Evolutionary conservation across 2,797 vertebrate genomes (phyloP).

Genomic region (Propithecus deckenii): DNA sequence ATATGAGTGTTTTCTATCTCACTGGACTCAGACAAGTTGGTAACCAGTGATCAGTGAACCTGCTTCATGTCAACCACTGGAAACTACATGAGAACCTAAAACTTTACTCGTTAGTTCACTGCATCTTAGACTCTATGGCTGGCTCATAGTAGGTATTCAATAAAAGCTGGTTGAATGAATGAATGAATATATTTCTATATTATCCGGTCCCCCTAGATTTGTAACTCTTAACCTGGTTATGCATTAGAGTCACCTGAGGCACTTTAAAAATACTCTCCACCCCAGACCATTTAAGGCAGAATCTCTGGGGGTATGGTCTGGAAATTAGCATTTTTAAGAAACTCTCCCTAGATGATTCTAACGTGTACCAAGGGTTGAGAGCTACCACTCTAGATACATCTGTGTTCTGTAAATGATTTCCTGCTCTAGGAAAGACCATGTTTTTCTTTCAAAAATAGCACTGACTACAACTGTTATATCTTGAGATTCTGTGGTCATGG

Average conservation of each 20-base stretch:
- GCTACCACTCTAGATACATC: background rate
- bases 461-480: background rate
- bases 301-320: background rate
- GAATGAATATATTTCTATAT: background rate
- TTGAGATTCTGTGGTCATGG: background rate
- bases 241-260: background rate
- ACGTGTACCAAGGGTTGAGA: background rate
- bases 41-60: background rate
- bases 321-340: background rate
- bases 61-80: background rate
- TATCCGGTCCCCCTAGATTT: background rate
- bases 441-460: background rate
- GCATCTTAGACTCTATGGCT: background rate
- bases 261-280: conserved; percentile 11
- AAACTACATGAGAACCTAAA: background rate
- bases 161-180: background rate
- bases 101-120: background rate
- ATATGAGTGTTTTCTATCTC: background rate
- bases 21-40: background rate
- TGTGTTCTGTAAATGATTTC: background rate
- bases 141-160: background rate
- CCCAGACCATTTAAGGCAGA: background rate
- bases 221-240: background rate
- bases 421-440: background rate
- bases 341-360: background rate